Conservation (phyloP, 2,797 vertebrate genomes). For the Benthosema pterotum region DNA sequence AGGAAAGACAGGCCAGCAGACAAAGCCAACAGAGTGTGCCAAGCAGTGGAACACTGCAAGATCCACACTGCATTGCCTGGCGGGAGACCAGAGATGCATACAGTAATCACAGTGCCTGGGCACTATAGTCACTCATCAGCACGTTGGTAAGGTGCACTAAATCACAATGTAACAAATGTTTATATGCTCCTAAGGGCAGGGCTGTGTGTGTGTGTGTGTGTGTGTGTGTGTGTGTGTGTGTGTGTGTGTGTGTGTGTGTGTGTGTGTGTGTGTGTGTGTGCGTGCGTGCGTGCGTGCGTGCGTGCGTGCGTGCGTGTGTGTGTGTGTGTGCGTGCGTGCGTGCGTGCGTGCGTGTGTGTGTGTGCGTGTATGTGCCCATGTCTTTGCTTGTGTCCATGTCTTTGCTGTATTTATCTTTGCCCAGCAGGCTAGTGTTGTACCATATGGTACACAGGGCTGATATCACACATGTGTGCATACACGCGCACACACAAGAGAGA, state of each 20-base stretch:
- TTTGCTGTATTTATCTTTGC: constrained; percentile 60
- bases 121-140: constrained; percentile 61
- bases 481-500: constrained; percentile 14
- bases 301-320: constrained; percentile 23
- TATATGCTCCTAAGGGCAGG: constrained; percentile 43
- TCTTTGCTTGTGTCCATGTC: constrained; percentile 3
- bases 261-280: constrained; percentile 15
- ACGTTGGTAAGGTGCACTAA: constrained; percentile 55
- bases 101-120: constrained; percentile 30
- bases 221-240: constrained; percentile 12
- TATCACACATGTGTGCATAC: constrained; percentile 56
- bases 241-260: neutral
- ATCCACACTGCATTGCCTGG: no score
- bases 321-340: constrained; percentile 25
- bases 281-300: constrained; percentile 30
- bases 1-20: neutral
- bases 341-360: constrained; percentile 31
- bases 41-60: no score
- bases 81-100: constrained; percentile 38
- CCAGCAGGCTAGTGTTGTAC: constrained; percentile 72
- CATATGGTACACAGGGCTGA: constrained; percentile 74
- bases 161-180: constrained; percentile 55
- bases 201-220: constrained; percentile 34
- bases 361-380: neutral
- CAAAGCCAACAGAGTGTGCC: neutral